Evolutionary conservation across 1,140 invertebrate genomes (phyloP).

Genomic region (Eueides isabella): DNA sequence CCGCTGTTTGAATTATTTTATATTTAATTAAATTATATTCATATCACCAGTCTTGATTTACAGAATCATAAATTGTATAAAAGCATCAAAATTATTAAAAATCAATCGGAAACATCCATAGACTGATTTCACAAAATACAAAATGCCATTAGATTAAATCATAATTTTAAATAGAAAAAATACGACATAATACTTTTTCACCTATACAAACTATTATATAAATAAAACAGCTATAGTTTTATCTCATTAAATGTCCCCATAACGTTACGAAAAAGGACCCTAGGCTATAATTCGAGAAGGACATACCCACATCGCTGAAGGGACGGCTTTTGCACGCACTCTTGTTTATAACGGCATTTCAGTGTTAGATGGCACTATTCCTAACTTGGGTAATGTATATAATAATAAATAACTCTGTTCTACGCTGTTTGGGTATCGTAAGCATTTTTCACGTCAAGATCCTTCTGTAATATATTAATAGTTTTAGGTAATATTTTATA

Average conservation of each 20-base stretch:
- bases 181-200: no score
- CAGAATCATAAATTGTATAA: no score
- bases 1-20: no score
- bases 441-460: constrained; percentile 1
- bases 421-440: neutral
- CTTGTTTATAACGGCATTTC: constrained; percentile 20
- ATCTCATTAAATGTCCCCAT: neutral
- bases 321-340: constrained; percentile 22
- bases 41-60: no score
- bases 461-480: neutral
- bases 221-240: neutral
- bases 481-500: neutral
- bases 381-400: neutral
- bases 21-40: no score
- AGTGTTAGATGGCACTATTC: neutral
- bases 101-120: no score
- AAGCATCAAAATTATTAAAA: no score
- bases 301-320: neutral
- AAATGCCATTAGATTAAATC: no score
- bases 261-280: constrained; percentile 15
- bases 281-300: constrained; percentile 11
- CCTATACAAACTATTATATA: no score
- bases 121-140: no score
- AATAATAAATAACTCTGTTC: neutral
- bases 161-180: no score